phyloP scores from a whole-genome alignment of 2,888 invertebrate genomes.

The Synanthedon myopaeformis region DNA sequence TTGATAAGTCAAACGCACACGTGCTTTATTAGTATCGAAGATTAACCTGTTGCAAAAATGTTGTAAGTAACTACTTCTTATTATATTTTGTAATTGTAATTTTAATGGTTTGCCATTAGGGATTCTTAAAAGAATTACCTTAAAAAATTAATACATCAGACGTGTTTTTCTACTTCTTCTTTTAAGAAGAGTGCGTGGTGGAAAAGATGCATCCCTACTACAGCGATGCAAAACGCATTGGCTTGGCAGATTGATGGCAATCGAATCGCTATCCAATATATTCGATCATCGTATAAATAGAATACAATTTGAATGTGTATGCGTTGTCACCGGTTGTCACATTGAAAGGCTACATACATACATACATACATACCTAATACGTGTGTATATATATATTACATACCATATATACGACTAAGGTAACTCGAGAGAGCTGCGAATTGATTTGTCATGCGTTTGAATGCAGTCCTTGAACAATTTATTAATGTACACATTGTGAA shows the following conservation, averaged over 20 bases:
- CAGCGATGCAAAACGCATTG: slow-evolving; percentile 11
- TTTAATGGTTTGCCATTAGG: too few species aligned
- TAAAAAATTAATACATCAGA: too few species aligned
- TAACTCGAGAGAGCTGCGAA: slow-evolving; percentile 18
- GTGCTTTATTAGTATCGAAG: too few species aligned
- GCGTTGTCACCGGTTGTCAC: slow-evolving; percentile 4
- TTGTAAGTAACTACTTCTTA: too few species aligned
- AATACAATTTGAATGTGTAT: slow-evolving; percentile 8
- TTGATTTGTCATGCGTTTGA: slow-evolving; percentile 31
- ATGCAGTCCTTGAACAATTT: slow-evolving; percentile 22
- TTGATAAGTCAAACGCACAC: too few species aligned
- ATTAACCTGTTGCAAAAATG: too few species aligned
- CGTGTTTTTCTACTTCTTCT: too few species aligned
- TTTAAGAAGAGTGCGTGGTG: too few species aligned
- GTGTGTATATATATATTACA: too few species aligned
- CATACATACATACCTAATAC: too few species aligned
- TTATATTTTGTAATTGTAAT: too few species aligned
- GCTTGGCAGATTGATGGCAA: slow-evolving; percentile 24
- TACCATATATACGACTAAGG: slow-evolving; percentile 2
- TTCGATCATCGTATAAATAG: slow-evolving; percentile 23
- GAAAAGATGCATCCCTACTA: not conserved
- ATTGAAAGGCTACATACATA: slow-evolving; percentile 1
- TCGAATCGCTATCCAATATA: slow-evolving; percentile 25
- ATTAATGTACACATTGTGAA: slow-evolving; percentile 7
- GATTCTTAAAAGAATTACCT: too few species aligned